Conservation (phyloP, 2,113 vertebrate genomes). For the Phalacrocorax carbo region DNA sequence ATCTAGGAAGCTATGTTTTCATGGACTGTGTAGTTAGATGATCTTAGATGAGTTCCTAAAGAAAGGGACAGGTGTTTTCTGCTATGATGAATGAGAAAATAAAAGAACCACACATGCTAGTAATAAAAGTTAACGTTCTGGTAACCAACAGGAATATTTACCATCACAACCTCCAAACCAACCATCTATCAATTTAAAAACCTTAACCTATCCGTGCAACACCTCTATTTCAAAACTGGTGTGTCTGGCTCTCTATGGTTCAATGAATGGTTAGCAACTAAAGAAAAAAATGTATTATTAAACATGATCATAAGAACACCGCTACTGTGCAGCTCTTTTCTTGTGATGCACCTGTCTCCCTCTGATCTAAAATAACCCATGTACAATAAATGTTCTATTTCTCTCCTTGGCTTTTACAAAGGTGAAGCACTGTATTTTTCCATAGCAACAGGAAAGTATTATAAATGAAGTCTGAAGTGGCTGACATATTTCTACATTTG, state of each 20-base stretch:
- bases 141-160: neutral
- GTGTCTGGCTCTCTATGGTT: neutral
- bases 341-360: neutral
- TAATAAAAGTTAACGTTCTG: neutral
- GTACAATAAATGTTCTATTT: neutral
- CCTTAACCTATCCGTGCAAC: neutral
- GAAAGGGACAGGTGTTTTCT: neutral
- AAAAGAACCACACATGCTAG: neutral
- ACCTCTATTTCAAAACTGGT: neutral
- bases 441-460: constrained; percentile 16
- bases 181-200: neutral
- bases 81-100: neutral
- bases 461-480: neutral
- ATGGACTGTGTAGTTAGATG: neutral
- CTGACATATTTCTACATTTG: neutral
- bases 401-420: neutral
- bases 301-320: neutral
- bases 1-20: neutral
- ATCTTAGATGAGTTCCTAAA: neutral
- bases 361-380: neutral
- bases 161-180: neutral
- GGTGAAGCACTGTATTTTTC: neutral
- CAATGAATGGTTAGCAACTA: neutral
- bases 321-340: neutral
- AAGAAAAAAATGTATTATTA: neutral